Evolutionary conservation across 2,797 vertebrate species (phyloP).

Genomic region (Phoebastria nigripes): DNA sequence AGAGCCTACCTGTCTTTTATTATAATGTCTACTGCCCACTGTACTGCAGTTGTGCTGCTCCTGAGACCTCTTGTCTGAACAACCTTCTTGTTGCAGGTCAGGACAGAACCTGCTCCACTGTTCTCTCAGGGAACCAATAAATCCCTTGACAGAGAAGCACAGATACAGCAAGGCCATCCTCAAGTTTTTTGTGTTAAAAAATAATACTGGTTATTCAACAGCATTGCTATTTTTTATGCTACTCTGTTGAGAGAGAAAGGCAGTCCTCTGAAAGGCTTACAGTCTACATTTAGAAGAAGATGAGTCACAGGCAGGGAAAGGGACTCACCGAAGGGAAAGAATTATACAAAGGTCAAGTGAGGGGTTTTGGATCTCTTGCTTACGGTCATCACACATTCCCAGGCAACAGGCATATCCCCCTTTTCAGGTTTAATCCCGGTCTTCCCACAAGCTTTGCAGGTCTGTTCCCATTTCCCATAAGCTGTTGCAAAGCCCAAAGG

Average conservation of each 20-base stretch:
- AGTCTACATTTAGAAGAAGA: constrained; percentile 39
- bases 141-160: neutral
- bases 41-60: neutral
- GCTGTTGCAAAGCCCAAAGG: neutral
- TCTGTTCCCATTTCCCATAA: neutral
- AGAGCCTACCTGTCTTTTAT: neutral
- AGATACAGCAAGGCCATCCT: neutral
- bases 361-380: constrained; percentile 1
- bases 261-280: constrained; percentile 31
- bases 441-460: neutral
- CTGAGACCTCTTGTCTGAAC: neutral
- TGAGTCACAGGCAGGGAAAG: constrained; percentile 55
- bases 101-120: neutral
- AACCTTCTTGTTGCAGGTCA: neutral
- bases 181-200: neutral
- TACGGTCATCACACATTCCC: neutral
- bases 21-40: neutral
- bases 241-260: neutral
- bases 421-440: neutral
- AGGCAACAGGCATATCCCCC: neutral
- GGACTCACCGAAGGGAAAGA: constrained; percentile 32
- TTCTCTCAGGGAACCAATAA: neutral
- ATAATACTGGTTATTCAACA: constrained; percentile 14
- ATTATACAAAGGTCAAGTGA: constrained; percentile 15
- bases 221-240: constrained; percentile 24